Evolutionary conservation across 35 echinoderm and acorn worm species (phyloP).

Genomic region (Apostichopus californicus): DNA sequence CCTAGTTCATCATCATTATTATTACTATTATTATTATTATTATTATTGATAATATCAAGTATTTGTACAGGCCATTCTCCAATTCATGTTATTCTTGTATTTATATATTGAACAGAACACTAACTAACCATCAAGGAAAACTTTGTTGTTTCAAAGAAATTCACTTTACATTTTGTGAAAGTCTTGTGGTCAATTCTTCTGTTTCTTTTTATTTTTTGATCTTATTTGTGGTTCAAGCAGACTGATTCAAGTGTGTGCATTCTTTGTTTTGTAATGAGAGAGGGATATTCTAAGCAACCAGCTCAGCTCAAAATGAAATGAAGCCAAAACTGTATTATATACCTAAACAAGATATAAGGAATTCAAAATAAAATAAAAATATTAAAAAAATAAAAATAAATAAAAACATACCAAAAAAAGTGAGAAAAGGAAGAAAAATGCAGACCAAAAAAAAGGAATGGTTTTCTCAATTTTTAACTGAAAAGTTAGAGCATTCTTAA

Average conservation of each 20-base stretch:
- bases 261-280: slow-evolving; percentile 37
- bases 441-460: background rate
- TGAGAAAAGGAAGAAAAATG: slow-evolving; percentile 2
- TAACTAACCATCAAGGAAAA: slow-evolving; percentile 4
- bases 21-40: background rate
- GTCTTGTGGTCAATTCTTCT: slow-evolving; percentile 4
- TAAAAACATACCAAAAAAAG: background rate
- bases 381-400: background rate
- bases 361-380: background rate
- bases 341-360: slow-evolving; percentile 5
- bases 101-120: slow-evolving; percentile 40
- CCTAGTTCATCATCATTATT: slow-evolving; percentile 19
- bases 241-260: slow-evolving; percentile 55
- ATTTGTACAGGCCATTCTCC: slow-evolving; percentile 48
- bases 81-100: slow-evolving; percentile 53
- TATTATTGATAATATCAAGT: background rate
- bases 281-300: slow-evolving; percentile 35
- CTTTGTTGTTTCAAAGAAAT: background rate
- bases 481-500: slow-evolving; percentile 41
- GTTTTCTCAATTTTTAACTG: slow-evolving; percentile 35
- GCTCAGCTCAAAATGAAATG: slow-evolving; percentile 52
- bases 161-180: slow-evolving; percentile 6
- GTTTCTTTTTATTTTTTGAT: background rate
- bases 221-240: slow-evolving; percentile 34
- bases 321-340: slow-evolving; percentile 54